phyloP scores from a whole-genome alignment of 2,113 vertebrate genomes.

The Corvus moneduloides region DNA sequence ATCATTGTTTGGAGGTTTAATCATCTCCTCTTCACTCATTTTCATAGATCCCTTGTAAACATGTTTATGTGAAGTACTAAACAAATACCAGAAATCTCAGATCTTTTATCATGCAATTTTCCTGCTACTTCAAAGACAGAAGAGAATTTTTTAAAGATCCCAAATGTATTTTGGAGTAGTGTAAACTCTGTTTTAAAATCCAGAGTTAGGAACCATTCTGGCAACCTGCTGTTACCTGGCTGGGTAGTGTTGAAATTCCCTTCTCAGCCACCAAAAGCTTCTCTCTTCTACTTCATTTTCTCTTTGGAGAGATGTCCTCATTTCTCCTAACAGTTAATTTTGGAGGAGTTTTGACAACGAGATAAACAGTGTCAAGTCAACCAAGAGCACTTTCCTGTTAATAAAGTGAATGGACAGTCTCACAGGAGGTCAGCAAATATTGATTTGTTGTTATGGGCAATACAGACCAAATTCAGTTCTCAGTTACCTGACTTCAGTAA shows the following conservation, averaged over 20 bases:
- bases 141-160: neutral
- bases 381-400: neutral
- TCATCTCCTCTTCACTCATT: neutral
- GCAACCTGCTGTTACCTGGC: neutral
- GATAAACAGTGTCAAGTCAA: conserved; percentile 1
- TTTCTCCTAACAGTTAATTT: neutral
- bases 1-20: neutral
- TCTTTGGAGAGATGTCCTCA: neutral
- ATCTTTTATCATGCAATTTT: neutral
- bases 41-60: neutral
- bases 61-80: neutral
- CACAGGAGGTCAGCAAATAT: neutral
- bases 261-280: neutral
- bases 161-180: neutral
- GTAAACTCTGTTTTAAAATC: neutral
- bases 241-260: neutral
- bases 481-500: neutral
- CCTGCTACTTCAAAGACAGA: neutral
- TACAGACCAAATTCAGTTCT: neutral
- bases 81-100: neutral
- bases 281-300: neutral
- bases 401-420: neutral
- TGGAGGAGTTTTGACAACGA: neutral
- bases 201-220: neutral
- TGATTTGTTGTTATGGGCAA: neutral